Evolutionary conservation across 1,140 invertebrate genomes (phyloP).

Genomic region (Globodera rostochiensis): DNA sequence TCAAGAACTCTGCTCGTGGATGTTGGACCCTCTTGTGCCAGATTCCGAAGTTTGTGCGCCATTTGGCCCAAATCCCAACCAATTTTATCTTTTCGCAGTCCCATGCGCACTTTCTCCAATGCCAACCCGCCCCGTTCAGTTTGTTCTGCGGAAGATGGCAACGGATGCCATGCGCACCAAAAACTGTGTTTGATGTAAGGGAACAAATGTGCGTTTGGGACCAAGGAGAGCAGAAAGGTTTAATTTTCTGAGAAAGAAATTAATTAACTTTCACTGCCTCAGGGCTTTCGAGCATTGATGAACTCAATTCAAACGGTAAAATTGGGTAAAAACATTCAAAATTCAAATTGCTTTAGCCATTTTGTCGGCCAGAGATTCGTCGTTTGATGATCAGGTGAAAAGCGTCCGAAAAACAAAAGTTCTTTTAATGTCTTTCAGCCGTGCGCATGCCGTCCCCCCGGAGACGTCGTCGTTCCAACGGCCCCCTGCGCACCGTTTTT

Average conservation of each 20-base stretch:
- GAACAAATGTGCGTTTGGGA: slow-evolving; percentile 64
- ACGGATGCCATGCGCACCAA: slow-evolving; percentile 64
- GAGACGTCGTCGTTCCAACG: neutral
- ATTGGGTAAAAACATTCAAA: no score
- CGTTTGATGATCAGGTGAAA: neutral
- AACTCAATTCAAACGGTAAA: neutral
- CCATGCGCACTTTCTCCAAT: slow-evolving; percentile 48
- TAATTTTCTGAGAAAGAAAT: neutral
- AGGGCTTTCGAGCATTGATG: neutral
- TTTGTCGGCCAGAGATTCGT: neutral
- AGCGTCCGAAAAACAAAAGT: neutral
- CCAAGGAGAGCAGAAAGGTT: slow-evolving; percentile 6
- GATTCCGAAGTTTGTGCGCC: slow-evolving; percentile 56
- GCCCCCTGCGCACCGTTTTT: neutral
- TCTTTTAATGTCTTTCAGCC: neutral
- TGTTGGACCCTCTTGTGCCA: slow-evolving; percentile 60
- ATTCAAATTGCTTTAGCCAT: neutral
- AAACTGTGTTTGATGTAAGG: slow-evolving; percentile 55
- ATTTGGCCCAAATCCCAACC: slow-evolving; percentile 35
- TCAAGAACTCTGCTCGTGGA: slow-evolving; percentile 64
- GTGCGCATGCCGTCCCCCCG: no score
- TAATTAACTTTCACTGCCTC: neutral
- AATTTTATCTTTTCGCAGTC: slow-evolving; percentile 36
- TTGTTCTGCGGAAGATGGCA: slow-evolving; percentile 64
- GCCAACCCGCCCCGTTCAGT: slow-evolving; percentile 64